Conservation (phyloP, 2,888 invertebrate species). For the Suillia variegata region DNA sequence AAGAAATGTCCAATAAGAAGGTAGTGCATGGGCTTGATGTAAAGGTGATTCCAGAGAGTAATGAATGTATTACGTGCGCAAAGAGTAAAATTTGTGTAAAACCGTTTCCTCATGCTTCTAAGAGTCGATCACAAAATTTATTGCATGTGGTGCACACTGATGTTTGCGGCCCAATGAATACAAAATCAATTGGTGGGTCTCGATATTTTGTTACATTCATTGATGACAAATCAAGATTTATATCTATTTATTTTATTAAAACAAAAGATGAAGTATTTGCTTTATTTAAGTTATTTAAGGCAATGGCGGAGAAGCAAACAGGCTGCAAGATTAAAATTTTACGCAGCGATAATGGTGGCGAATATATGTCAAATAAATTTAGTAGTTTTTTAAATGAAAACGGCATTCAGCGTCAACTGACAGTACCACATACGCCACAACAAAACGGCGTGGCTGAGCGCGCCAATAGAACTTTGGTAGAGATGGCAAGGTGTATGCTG, state of each 20-base stretch:
- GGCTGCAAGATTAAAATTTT: conserved; percentile 22
- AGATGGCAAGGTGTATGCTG: conserved; percentile 43
- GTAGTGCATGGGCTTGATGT: neutral
- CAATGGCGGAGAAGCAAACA: conserved; percentile 18
- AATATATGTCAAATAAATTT: too few species aligned
- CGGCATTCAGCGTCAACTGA: conserved; percentile 24
- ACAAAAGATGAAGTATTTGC: conserved; percentile 12
- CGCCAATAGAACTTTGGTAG: conserved; percentile 32
- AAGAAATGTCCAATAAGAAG: neutral
- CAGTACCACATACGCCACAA: conserved; percentile 27
- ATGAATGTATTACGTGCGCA: conserved; percentile 11
- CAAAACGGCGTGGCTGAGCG: conserved; percentile 35
- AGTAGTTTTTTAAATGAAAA: too few species aligned
- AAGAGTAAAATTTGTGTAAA: conserved; percentile 14
- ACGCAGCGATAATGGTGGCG: conserved; percentile 18
- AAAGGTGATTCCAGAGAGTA: neutral
- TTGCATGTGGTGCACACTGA: conserved; percentile 15
- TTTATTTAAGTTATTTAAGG: conserved; percentile 17
- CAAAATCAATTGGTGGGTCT: conserved; percentile 10
- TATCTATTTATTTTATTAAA: conserved; percentile 21
- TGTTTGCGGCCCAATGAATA: conserved; percentile 12
- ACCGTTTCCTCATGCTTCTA: conserved; percentile 4
- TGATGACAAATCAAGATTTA: conserved; percentile 14
- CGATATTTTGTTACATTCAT: conserved; percentile 20
- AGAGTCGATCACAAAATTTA: neutral